Percentiles rank a stretch among this genome's conserved stretches.
Conservation (phyloP, 1,140 invertebrate genomes). For the Rhopalosiphum maidis region DNA sequence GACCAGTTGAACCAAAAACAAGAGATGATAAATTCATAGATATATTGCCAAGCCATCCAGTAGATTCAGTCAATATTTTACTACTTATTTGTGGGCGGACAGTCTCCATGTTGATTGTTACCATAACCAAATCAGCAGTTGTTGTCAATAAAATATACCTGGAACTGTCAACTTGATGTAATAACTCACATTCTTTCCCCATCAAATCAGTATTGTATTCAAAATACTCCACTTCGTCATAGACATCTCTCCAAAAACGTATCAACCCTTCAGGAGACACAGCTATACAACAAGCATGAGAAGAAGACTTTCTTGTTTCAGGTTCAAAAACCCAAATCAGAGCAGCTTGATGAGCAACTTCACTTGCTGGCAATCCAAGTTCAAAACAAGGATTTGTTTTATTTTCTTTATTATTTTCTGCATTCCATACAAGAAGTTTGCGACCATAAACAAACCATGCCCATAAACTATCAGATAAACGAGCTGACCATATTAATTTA, state of each 20-base stretch:
- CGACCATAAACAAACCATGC: constrained; percentile 88
- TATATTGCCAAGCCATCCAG: constrained; percentile 52
- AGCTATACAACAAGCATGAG: constrained; percentile 73
- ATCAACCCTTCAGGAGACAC: constrained; percentile 91
- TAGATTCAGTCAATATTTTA: constrained; percentile 56
- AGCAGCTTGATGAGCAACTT: constrained; percentile 87
- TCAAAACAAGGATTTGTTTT: constrained; percentile 75
- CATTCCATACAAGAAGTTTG: constrained; percentile 84
- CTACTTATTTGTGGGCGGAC: constrained; percentile 68
- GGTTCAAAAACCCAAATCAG: constrained; percentile 81
- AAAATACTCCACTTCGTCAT: constrained; percentile 82
- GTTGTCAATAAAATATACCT: constrained; percentile 89
- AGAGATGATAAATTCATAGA: constrained; percentile 50
- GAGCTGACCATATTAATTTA: constrained; percentile 60
- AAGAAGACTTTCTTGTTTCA: constrained; percentile 64
- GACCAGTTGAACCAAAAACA: constrained; percentile 51
- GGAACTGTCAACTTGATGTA: constrained; percentile 73
- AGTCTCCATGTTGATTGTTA: constrained; percentile 68
- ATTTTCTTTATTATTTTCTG: constrained; percentile 59
- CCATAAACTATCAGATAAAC: constrained; percentile 73
- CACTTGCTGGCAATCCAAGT: constrained; percentile 88
- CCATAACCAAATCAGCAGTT: constrained; percentile 83
- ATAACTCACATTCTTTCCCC: constrained; percentile 72
- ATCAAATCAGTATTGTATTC: constrained; percentile 82
- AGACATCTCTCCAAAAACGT: constrained; percentile 90